Evolutionary conservation across 1,140 invertebrate genomes (phyloP), one percentile per base, ranked within the genome.

Genomic region (Cyphomyrmex costatus): DNA sequence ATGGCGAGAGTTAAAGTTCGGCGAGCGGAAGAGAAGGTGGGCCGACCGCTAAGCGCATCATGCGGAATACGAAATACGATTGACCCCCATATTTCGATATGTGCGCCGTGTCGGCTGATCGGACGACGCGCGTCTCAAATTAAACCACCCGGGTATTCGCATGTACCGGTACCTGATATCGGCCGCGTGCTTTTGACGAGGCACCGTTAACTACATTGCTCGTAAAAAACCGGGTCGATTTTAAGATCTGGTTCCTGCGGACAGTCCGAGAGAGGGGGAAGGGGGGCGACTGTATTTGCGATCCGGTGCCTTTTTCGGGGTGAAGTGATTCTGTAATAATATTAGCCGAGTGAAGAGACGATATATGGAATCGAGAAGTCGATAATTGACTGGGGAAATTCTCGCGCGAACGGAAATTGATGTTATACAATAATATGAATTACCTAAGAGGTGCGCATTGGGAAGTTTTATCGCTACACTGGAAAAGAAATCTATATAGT

Each of bases 81-180:
- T 82, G 79, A 82, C 79, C 66, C 51, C 36, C 36, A 73, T 82
- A 82, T 73, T 74, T 74, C 42, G 56, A 83, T 74, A 83, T 58
- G 66, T 46, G 27, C 36, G 27, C 19, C 19, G 53, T 24, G 51
- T 68, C 68, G n/a, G n/a, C n/a, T 6, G 53, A 16, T 1, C 19
- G 24, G 27, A 0, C 49, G 19, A 16, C 19, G 46, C 19, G 46
- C 24, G 30, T 1, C 21, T 42, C 10, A 70, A 60, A 74, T 73
- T 74, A 82, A 82, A 7, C 24, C 33, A 21, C 36, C 4, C n/a
- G 8, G 36, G 53, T 30, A 83, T 74, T 83, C 58, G n/a, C n/a
- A 83, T 27, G 21, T 46, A n/a, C 65, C 10, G 49, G 30, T 27
- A 21, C 21, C 21, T 14, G 49, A 71, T 58, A 71, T 42, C 24